These are phyloP conservation scores for Leucoraja ocellata DNA, from an alignment of 2,797 vertebrate genomes.

Conservation along the genomic window DNA sequence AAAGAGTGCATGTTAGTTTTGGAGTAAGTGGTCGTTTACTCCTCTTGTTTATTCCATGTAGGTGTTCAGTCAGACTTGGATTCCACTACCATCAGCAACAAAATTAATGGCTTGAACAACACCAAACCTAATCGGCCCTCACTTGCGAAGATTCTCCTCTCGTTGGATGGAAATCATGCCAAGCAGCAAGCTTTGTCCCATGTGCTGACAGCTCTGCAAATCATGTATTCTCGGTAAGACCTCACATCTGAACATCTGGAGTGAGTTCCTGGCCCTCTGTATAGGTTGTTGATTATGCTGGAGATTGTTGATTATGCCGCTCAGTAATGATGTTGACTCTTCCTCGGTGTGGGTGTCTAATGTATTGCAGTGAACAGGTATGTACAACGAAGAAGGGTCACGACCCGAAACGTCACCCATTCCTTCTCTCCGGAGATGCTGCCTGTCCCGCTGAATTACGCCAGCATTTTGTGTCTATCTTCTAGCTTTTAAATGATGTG, in stretches of 20 bases:
- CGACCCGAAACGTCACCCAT: no score
- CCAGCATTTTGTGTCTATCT: no score
- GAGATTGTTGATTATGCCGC: background rate
- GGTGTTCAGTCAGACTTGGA: constrained; percentile 91
- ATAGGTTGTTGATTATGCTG: background rate
- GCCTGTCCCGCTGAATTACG: no score
- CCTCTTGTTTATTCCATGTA: constrained; percentile 46
- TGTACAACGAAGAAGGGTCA: no score
- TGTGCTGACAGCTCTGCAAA: constrained; percentile 84
- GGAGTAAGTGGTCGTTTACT: background rate
- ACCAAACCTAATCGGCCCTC: constrained; percentile 84
- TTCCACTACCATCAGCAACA: constrained; percentile 77
- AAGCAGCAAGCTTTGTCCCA: constrained; percentile 93
- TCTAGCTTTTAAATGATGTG: no score
- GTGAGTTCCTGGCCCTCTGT: background rate
- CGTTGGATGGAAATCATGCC: constrained; percentile 83
- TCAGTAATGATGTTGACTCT: background rate
- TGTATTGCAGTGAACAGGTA: no score
- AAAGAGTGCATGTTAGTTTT: background rate
- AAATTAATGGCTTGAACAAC: constrained; percentile 75
- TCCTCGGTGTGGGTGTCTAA: no score
- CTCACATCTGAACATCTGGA: no score
- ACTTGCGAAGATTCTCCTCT: constrained; percentile 89
- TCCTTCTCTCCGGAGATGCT: no score
- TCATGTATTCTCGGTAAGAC: constrained; percentile 90